phyloP scores from a whole-genome alignment of 2,888 invertebrate species.

The Parnassius orleans region DNA sequence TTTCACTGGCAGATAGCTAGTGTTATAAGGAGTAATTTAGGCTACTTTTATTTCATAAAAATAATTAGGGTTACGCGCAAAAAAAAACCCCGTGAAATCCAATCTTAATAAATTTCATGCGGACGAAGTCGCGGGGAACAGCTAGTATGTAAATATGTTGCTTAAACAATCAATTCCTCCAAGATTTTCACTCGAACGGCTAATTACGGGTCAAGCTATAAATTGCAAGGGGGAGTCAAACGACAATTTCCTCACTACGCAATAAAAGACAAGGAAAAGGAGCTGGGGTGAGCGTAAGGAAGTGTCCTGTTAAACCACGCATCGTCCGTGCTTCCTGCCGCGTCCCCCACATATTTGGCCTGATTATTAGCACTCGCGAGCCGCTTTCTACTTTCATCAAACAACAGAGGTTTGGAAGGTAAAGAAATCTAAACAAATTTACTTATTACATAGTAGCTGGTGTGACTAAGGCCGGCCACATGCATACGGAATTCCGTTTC shows the following conservation, averaged over 20 bases:
- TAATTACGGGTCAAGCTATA: conserved; percentile 39
- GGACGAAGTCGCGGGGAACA: no score
- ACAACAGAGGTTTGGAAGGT: background rate
- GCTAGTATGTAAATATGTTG: background rate
- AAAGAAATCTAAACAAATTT: no score
- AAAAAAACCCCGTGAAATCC: no score
- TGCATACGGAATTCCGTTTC: no score
- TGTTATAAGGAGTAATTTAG: no score
- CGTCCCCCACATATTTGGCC: conserved; percentile 47
- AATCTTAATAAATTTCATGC: no score
- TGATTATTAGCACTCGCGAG: conserved; percentile 15
- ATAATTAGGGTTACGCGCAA: no score
- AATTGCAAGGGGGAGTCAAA: conserved; percentile 36
- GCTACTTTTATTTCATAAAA: no score
- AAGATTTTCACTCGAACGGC: conserved; percentile 29
- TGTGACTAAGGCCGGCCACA: no score
- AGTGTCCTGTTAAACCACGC: conserved; percentile 72
- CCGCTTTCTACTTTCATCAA: conserved; percentile 15
- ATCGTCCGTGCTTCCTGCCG: conserved; percentile 68
- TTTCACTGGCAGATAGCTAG: no score
- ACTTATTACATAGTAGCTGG: no score
- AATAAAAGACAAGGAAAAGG: conserved; percentile 28
- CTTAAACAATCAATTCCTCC: background rate
- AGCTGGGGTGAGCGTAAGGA: conserved; percentile 59
- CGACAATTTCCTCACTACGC: conserved; percentile 16